Evolutionary conservation across 2,113 vertebrate genomes (phyloP), one percentile per base, ranked within the genome.

Genomic region (Columba livia): DNA sequence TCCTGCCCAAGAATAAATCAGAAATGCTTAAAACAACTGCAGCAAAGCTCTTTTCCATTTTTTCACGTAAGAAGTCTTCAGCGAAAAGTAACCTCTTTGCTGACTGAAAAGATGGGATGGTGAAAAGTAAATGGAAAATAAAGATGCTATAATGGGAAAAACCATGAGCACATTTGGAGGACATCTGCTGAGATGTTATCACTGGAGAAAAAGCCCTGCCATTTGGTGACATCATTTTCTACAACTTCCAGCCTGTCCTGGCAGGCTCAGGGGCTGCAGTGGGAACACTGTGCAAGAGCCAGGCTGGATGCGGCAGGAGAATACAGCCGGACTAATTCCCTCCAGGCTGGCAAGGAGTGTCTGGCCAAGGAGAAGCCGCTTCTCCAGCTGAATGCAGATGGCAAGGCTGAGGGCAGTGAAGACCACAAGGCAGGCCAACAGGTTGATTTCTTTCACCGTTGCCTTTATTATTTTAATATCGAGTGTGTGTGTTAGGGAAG

Each of bases 261-360:
- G 92, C 79, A 94, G 85, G 88, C 87, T 94, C 74, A 73, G 85
- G 78, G 87, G 93, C 94, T 88, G 96, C 94, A 88, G 95, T 4
- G 10, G 84, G 91, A 94, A 70, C 6, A 5, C 44, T 9, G 36
- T 85, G 73, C 7, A n/a, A 80, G 60, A 84, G 94, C 86, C 91
- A 94, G 94, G 73, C 84, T 84, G 89, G 73, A 96, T 95, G 83
- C 65, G 0, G 91, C 93, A 90, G 9, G 60, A 71, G 34, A 94
- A 72, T 34, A 78, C 57, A 69, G 66, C 23, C 78, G 87, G 62
- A n/a, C 74, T 31, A 36, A n/a, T 82, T 91, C 74, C 61, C 58
- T 85, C 66, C 36, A 48, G 87, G 36, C 73, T 92, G 87, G 87
- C 84, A 87, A 66, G 1, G 15, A 92, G 50, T 15, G 58, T 25